Conservation (phyloP, 1,140 invertebrate species). For the Drosophila tani region DNA sequence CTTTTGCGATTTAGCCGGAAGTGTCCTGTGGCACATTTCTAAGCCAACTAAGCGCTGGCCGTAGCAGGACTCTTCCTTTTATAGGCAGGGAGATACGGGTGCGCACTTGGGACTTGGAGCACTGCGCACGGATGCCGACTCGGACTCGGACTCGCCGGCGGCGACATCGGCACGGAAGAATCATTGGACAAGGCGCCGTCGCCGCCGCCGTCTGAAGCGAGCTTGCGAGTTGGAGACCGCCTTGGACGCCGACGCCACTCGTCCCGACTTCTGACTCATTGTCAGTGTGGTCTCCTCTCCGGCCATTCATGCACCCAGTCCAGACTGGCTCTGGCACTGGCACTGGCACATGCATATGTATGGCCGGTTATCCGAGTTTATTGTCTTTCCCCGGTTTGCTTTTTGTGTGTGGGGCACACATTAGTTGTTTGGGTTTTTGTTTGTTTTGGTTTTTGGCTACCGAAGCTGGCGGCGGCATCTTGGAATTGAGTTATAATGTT, state of each 20-base stretch:
- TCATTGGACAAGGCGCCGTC: slow-evolving; percentile 71
- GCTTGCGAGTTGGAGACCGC: slow-evolving; percentile 27
- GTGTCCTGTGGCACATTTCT: slow-evolving; percentile 69
- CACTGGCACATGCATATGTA: slow-evolving; percentile 30
- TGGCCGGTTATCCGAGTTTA: slow-evolving; percentile 36
- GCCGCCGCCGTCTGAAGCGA: slow-evolving; percentile 60
- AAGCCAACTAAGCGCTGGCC: slow-evolving; percentile 67
- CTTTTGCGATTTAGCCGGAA: slow-evolving; percentile 13
- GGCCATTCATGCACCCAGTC: slow-evolving; percentile 38
- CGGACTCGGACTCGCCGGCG: slow-evolving; percentile 45
- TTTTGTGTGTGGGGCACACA: slow-evolving; percentile 15
- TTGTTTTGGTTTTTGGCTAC: slow-evolving; percentile 45
- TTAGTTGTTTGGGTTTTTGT: slow-evolving; percentile 43
- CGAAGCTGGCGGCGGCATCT: slow-evolving; percentile 3
- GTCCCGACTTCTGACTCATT: slow-evolving; percentile 72
- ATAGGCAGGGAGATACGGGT: slow-evolving; percentile 54
- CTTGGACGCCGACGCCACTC: slow-evolving; percentile 62
- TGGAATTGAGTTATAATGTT: slow-evolving; percentile 20
- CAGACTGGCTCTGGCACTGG: neutral
- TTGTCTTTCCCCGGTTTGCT: slow-evolving; percentile 26
- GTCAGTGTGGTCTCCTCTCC: slow-evolving; percentile 19
- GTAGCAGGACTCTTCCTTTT: slow-evolving; percentile 61
- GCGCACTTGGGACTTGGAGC: slow-evolving; percentile 55
- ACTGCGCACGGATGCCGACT: slow-evolving; percentile 68
- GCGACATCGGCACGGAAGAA: slow-evolving; percentile 35